A percentile compares a stretch with the other conserved stretches of the same genome.
These are phyloP conservation scores for Poliocrania exsul DNA, from an alignment of 2,797 vertebrate species.

Conservation along the genomic window DNA sequence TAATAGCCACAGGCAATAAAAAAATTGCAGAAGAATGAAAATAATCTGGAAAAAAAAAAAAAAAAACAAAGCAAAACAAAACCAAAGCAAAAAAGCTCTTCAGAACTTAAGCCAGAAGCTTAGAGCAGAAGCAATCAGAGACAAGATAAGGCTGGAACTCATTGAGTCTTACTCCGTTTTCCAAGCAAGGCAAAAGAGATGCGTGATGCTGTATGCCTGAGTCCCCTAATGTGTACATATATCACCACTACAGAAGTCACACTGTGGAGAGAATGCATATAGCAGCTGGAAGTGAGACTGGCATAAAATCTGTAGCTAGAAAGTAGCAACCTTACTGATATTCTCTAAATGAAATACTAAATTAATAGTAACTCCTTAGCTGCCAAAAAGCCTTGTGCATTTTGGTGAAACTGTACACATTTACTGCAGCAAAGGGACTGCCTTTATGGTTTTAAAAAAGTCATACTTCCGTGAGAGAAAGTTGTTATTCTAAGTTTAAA, in stretches of 20 bases:
- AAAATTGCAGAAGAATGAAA: not conserved
- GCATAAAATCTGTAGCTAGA: not conserved
- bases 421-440: not conserved
- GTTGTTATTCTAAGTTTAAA: not conserved
- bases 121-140: not conserved
- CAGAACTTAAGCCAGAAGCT: not conserved
- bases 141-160: not conserved
- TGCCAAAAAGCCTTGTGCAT: not conserved
- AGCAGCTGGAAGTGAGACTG: not conserved
- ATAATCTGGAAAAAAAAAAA: not conserved
- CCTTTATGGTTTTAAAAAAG: not conserved
- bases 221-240: not conserved
- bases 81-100: not conserved
- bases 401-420: not conserved
- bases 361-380: not conserved
- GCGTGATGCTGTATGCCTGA: not conserved
- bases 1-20: not conserved
- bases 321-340: not conserved
- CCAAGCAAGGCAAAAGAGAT: not conserved
- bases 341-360: not conserved
- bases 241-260: not conserved
- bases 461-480: not conserved
- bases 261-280: not conserved
- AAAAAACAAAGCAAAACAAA: no score
- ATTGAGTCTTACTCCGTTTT: not conserved